These are phyloP conservation scores for Drosophila parabipectinata DNA, from an alignment of 1,140 invertebrate species.

Conservation along the genomic window DNA sequence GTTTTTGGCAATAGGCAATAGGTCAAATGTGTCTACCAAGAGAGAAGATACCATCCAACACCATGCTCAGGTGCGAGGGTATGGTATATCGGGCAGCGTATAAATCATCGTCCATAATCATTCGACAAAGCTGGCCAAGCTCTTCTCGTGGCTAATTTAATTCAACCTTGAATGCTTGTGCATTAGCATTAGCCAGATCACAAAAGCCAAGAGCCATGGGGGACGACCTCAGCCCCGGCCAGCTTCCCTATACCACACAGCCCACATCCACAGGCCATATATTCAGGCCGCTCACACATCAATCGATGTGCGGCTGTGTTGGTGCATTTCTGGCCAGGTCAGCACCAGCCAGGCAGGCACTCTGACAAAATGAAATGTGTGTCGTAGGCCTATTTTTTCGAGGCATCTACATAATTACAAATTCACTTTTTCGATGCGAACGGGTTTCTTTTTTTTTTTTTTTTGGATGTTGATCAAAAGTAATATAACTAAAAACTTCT, in stretches of 20 bases:
- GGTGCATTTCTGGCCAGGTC: slow-evolving; percentile 50
- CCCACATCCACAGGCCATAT: slow-evolving; percentile 5
- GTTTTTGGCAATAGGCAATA: slow-evolving; percentile 35
- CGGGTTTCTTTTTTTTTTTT: slow-evolving; percentile 57
- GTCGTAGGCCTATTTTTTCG: slow-evolving; percentile 50
- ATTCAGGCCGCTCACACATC: not conserved
- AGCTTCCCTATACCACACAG: slow-evolving; percentile 32
- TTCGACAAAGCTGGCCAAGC: slow-evolving; percentile 43
- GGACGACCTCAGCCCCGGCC: slow-evolving; percentile 53
- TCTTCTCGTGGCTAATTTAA: slow-evolving; percentile 66
- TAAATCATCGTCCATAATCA: slow-evolving; percentile 57
- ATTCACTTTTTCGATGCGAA: slow-evolving; percentile 62
- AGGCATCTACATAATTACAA: slow-evolving; percentile 40
- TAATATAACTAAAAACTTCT: slow-evolving; percentile 21
- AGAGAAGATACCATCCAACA: not conserved
- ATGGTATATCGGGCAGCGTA: slow-evolving; percentile 37
- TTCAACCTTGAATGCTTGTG: slow-evolving; percentile 71
- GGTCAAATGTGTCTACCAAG: slow-evolving; percentile 35
- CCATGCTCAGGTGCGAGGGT: slow-evolving; percentile 19
- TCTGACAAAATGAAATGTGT: slow-evolving; percentile 55
- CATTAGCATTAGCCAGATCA: slow-evolving; percentile 74
- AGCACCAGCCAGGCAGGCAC: slow-evolving; percentile 15
- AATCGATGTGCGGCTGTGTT: not conserved
- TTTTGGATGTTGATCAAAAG: not conserved
- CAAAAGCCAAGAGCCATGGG: slow-evolving; percentile 65